Evolutionary conservation across 1,140 invertebrate species (phyloP), one percentile per base, ranked within the genome.

Genomic region (Drosophila prosaltans): DNA sequence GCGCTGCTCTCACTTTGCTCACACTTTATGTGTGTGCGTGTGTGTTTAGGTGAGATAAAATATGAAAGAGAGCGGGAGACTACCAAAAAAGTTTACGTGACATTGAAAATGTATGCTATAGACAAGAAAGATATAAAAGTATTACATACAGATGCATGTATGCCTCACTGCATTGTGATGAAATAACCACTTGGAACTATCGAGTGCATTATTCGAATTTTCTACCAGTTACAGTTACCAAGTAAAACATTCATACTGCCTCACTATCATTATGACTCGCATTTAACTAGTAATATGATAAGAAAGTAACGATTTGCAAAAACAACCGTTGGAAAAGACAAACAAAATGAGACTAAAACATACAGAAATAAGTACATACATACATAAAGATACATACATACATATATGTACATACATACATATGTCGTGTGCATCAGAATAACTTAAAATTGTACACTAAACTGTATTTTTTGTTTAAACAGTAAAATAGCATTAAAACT

Each of bases 71-170:
- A 78, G 41, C 71, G 77, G 71, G 62, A 78, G 68, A 71, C 55
- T 41, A 63, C 30, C 57, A 48, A 78, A 7, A 48, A 48, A 21
- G 6, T 48, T 8, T 78, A 71, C 62, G 75, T 78, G 75, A 78
- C 75, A 78, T 78, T 78, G 75, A 78, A 78, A 78, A 73, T 78
- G 74, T 72, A 72, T 78, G 69, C 76, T 76, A 76, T 41, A 59
- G 40, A 30, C 32, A 6, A 43, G 40, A 32, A 59, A 32, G 32
- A 59, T 30, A 69, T 58, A 30, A 39, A 61, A 30, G 36, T 69
- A 74, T 60, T 58, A 61, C 9, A 59, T 11, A 61, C 32, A 43
- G 9, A 26, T 8, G 1, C 26, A 7, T 36, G 32, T 36, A 36
- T 36, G 32, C 3, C 16, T 26, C 26, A 7, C 6, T 26, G 45